These are phyloP conservation scores for Python bivittatus DNA, from an alignment of 2,113 vertebrate species.

Conservation along the genomic window DNA sequence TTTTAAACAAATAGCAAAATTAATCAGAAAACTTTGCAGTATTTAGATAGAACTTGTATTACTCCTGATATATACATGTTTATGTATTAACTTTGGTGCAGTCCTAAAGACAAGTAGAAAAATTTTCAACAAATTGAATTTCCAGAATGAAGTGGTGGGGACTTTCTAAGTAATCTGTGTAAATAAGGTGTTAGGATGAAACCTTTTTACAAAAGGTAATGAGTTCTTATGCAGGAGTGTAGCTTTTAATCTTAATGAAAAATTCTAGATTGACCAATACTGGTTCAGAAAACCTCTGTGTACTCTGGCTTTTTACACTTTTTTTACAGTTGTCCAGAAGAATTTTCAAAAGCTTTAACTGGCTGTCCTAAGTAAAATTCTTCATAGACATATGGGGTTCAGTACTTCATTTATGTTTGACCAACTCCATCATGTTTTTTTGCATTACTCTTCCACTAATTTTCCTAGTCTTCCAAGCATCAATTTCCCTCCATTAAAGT, in stretches of 20 bases:
- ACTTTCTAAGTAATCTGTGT: constrained; percentile 81
- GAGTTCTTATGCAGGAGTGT: constrained; percentile 77
- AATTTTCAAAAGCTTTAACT: constrained; percentile 80
- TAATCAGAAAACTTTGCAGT: constrained; percentile 81
- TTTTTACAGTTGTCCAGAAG: constrained; percentile 72
- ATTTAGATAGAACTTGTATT: constrained; percentile 82
- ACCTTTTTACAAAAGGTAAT: constrained; percentile 75
- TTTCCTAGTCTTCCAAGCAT: constrained; percentile 67
- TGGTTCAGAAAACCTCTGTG: constrained; percentile 62
- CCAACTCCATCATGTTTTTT: constrained; percentile 43
- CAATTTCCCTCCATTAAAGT: constrained; percentile 42
- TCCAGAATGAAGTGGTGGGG: constrained; percentile 81
- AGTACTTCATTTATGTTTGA: constrained; percentile 57
- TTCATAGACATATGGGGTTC: constrained; percentile 76
- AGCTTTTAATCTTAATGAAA: constrained; percentile 77
- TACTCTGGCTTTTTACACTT: constrained; percentile 69
- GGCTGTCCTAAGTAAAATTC: constrained; percentile 79
- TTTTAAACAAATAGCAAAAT: constrained; percentile 80
- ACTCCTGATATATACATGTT: constrained; percentile 74
- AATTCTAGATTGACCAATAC: constrained; percentile 71
- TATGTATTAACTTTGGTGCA: constrained; percentile 79
- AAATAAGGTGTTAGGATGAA: constrained; percentile 82
- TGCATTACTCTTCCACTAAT: constrained; percentile 41
- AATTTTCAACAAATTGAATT: constrained; percentile 77
- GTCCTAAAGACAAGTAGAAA: constrained; percentile 78